Conservation (phyloP, 2,888 invertebrate species). For the Deroplatys truncata region DNA sequence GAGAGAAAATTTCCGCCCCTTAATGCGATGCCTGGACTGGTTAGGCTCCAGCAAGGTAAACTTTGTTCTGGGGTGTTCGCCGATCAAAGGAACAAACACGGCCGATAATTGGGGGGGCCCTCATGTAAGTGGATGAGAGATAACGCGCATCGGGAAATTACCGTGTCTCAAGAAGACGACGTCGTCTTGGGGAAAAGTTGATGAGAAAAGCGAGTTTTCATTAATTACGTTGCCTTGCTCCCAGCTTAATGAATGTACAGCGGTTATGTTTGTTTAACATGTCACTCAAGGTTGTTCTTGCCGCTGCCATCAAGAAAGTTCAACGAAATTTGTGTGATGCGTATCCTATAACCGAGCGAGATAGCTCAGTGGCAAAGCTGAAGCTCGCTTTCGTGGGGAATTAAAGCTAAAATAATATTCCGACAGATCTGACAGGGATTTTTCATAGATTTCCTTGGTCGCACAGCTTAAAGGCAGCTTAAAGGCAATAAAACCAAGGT, state of each 20-base stretch:
- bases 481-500: no score
- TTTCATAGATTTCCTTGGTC: no score
- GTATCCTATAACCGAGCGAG: no score
- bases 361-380: no score
- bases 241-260: background rate
- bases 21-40: background rate
- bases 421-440: no score
- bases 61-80: conserved; percentile 19
- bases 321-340: no score
- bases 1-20: background rate
- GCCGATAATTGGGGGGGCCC: conserved; percentile 20
- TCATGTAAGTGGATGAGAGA: conserved; percentile 24
- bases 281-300: no score
- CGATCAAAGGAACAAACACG: conserved; percentile 25
- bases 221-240: conserved; percentile 12
- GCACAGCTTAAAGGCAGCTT: no score
- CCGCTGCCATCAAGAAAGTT: no score
- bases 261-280: background rate
- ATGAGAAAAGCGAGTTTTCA: conserved; percentile 18
- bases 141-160: conserved; percentile 24
- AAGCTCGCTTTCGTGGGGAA: no score
- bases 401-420: no score
- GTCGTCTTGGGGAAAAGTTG: background rate
- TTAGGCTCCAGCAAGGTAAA: conserved; percentile 17
- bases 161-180: background rate